Evolutionary conservation across 2,797 vertebrate genomes (phyloP).

Genomic region (Gallirallus australis): DNA sequence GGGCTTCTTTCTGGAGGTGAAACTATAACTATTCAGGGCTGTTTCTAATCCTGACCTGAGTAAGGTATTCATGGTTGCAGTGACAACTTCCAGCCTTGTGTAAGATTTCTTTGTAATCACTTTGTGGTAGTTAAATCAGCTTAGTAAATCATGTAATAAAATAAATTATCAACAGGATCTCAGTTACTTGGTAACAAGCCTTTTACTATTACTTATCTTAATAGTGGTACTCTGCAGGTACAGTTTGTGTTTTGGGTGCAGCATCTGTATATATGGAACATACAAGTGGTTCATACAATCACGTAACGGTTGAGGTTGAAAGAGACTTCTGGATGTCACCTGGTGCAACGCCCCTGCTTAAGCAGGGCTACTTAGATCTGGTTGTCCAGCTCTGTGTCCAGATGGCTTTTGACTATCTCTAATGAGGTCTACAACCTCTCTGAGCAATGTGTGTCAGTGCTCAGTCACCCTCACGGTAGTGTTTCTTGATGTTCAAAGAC

Average conservation of each 20-base stretch:
- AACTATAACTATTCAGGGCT: background rate
- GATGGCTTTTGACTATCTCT: background rate
- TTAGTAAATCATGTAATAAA: constrained; percentile 25
- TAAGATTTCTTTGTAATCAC: constrained; percentile 13
- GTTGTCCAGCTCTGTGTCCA: background rate
- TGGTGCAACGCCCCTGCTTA: background rate
- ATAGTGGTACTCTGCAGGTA: background rate
- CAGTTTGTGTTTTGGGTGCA: background rate
- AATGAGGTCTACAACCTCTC: background rate
- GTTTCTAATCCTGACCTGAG: background rate
- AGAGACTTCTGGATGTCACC: background rate
- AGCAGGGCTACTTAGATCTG: background rate
- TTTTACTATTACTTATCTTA: background rate
- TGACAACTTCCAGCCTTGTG: constrained; percentile 1
- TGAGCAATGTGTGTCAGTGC: too few species aligned
- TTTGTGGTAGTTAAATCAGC: constrained; percentile 17
- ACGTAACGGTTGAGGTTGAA: background rate
- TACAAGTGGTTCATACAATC: background rate
- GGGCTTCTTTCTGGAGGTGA: background rate
- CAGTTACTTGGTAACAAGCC: background rate
- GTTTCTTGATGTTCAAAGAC: background rate
- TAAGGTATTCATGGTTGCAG: background rate
- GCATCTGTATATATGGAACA: background rate
- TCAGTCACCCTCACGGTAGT: background rate
- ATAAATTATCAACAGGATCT: background rate